Conservation (phyloP, 2,113 vertebrate species). For the Campylomormyrus tamandua region DNA sequence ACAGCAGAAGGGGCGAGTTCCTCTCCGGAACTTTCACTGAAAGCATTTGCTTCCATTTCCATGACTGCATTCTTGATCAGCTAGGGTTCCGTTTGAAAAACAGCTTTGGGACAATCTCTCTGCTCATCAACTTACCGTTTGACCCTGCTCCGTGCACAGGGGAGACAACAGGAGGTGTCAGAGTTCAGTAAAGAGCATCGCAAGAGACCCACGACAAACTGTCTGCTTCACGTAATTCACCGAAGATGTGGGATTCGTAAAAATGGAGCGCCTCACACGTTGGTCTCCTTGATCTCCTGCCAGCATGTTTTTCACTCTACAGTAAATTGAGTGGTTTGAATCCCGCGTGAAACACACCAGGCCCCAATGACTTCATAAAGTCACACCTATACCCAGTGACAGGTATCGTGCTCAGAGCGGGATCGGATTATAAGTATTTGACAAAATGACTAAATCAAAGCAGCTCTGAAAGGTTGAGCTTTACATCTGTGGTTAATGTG, state of each 20-base stretch:
- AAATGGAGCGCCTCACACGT: no score
- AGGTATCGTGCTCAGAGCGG: not conserved
- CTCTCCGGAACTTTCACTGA: not conserved
- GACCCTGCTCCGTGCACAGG: slow-evolving; percentile 27
- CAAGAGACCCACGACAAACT: not conserved
- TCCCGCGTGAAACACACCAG: not conserved
- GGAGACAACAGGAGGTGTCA: slow-evolving; percentile 29
- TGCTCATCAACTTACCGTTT: slow-evolving; percentile 23
- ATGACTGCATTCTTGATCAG: not conserved
- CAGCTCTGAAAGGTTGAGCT: not conserved
- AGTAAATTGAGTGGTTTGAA: not conserved
- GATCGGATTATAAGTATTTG: not conserved
- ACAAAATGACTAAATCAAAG: not conserved
- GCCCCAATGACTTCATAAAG: not conserved
- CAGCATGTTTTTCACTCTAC: not conserved
- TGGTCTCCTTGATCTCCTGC: not conserved
- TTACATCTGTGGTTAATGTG: not conserved
- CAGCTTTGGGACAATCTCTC: not conserved
- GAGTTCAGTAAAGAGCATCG: not conserved
- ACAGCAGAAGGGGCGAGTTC: not conserved
- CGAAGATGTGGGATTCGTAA: not conserved
- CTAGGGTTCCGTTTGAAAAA: not conserved
- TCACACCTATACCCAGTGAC: not conserved
- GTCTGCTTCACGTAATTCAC: not conserved
- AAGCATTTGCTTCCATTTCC: not conserved